Base-by-base conservation (phyloP, 2,113 vertebrate genomes). In the Nothocercus julius region DNA sequence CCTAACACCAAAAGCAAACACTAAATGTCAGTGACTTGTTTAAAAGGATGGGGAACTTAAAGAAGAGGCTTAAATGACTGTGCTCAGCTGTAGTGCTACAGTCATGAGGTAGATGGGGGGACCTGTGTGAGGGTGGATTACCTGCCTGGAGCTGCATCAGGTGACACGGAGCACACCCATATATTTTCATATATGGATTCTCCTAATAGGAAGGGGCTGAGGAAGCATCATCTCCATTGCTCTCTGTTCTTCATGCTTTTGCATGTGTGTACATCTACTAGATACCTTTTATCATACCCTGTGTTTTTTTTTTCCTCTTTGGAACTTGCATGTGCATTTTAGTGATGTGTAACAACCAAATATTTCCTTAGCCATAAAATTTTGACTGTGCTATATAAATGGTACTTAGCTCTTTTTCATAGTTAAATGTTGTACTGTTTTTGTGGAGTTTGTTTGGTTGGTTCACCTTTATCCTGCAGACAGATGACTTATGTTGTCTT, bases 91-190 rank as follows among this genome's bases (percentile, higher is more conserved):
- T 40, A 68, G 36, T 28, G 18, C 78, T 66, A 22, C 32, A 5
- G 17, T 11, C 1, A 0, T 28, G 44, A 67, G 40, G 44, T 72
- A 30, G 54, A 5, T 36, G 36, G 44, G 24, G 24, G 36, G 17
- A 13, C 38, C 3, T 47, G 36, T 4, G 0, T 1, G 17, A 32
- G 18, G 1, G 5, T 82, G 79, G 40, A 3, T 42, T 64, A 14
- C 53, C 1, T 73, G 67, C 32, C 53, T 73, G 27, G 13, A 70
- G 6, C 56, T 51, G 56, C 36, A 32, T 67, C 13, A 15, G 40
- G 32, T 74, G 66, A 5, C 17, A 22, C 45, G 85, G 42, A 86
- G 32, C 27, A 34, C 27, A 4, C 36, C 30, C 36, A 2, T 56
- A 2, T 56, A 32, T 18, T 6, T 1, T 9, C 20, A 56, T n/a